These are phyloP conservation scores for Smutsia temminckii DNA, from an alignment of 2,797 vertebrate genomes.

Conservation along the genomic window DNA sequence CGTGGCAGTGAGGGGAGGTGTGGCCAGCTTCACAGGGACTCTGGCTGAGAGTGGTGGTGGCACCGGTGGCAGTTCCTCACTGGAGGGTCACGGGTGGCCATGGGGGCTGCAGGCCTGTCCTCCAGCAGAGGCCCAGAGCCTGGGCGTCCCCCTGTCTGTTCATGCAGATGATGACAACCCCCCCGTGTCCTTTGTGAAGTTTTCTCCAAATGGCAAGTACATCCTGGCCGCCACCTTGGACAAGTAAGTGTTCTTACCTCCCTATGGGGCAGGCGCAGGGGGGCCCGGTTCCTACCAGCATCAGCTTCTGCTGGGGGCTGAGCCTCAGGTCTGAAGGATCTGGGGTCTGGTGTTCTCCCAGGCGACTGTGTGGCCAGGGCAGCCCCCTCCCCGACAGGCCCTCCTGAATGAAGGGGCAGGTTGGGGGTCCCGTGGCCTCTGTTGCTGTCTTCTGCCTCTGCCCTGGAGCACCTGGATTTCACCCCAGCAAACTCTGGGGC, in stretches of 20 bases:
- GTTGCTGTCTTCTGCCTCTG: too few species aligned
- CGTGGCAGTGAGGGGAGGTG: not conserved
- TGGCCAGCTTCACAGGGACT: not conserved
- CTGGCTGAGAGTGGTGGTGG: not conserved
- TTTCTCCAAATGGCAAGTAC: slow-evolving; percentile 99
- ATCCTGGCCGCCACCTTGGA: slow-evolving; percentile 98
- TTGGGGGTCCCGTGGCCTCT: accelerated
- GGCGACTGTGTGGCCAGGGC: not conserved
- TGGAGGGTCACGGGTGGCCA: not conserved
- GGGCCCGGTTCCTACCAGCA: accelerated
- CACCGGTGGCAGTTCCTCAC: not conserved
- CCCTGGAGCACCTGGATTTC: not conserved
- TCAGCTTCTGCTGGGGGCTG: accelerated
- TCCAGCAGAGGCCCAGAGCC: accelerated
- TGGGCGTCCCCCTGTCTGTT: not conserved
- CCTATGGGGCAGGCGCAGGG: not conserved
- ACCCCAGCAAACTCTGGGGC: accelerated
- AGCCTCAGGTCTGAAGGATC: not conserved
- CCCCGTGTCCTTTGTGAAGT: slow-evolving; percentile 98
- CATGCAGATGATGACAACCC: slow-evolving; percentile 96
- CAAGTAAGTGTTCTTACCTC: slow-evolving; percentile 88
- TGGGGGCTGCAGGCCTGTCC: not conserved
- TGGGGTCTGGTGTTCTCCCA: not conserved
- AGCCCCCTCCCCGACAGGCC: too few species aligned
- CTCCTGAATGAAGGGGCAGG: not conserved